A percentile compares a stretch with the other conserved stretches of the same genome.
These are phyloP conservation scores for Metridium senile DNA, from an alignment of 92 coral and sea anemone genomes.

Conservation along the genomic window DNA sequence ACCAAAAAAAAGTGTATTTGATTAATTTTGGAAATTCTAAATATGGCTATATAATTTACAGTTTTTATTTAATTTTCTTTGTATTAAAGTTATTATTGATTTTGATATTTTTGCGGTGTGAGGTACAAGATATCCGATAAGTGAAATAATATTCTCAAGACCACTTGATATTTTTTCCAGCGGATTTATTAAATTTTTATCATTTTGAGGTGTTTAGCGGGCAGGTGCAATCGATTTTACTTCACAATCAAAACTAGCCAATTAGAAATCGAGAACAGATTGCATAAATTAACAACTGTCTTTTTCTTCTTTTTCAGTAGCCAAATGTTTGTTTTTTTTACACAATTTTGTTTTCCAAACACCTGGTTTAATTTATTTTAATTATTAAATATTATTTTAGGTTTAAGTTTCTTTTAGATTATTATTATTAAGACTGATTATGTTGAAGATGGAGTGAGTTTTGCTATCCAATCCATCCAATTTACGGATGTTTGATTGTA, in stretches of 20 bases:
- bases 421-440: too few relatives aligned
- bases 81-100: too few relatives aligned
- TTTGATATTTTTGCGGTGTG: background rate
- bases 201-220: background rate
- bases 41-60: background rate
- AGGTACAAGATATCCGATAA: background rate
- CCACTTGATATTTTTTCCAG: background rate
- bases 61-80: too few relatives aligned
- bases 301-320: background rate
- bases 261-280: constrained; percentile 8
- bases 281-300: constrained; percentile 6
- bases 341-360: too few relatives aligned
- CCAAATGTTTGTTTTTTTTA: too few relatives aligned
- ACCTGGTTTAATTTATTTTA: too few relatives aligned
- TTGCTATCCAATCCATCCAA: too few relatives aligned
- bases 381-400: too few relatives aligned
- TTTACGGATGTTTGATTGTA: background rate
- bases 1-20: background rate
- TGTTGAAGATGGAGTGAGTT: too few relatives aligned
- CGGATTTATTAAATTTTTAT: background rate
- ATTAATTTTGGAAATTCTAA: background rate
- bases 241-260: constrained; percentile 18
- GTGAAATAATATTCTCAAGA: background rate
- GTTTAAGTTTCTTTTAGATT: too few relatives aligned
- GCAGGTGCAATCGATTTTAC: constrained; percentile 25